These are phyloP conservation scores for Acleris sparsana DNA, from an alignment of 2,888 invertebrate species.

Conservation along the genomic window DNA sequence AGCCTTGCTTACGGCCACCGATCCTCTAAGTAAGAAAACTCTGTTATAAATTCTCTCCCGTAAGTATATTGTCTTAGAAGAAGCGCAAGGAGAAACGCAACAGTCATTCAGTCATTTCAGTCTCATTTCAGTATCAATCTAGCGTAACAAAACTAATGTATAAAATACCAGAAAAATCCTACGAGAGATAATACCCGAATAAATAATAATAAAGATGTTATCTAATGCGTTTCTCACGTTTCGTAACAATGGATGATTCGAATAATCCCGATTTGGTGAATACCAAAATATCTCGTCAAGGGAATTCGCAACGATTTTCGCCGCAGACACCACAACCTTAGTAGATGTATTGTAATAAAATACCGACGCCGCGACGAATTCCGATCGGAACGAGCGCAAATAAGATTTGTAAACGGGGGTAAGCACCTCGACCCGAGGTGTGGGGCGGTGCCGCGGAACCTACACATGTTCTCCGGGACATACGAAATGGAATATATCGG, in stretches of 20 bases:
- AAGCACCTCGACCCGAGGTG: slow-evolving; percentile 44
- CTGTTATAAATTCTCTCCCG: slow-evolving; percentile 51
- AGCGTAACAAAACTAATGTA: too few relatives aligned
- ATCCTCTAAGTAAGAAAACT: slow-evolving; percentile 67
- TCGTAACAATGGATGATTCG: slow-evolving; percentile 1
- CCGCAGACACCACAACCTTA: slow-evolving; percentile 27
- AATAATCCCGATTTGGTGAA: slow-evolving; percentile 2
- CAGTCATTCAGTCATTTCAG: too few relatives aligned
- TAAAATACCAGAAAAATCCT: too few relatives aligned
- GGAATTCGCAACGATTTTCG: slow-evolving; percentile 18
- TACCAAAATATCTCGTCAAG: slow-evolving; percentile 6
- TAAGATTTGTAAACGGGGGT: slow-evolving; percentile 67
- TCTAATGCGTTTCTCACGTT: slow-evolving; percentile 6
- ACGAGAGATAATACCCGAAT: too few relatives aligned
- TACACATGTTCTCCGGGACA: slow-evolving; percentile 39
- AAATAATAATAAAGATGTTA: too few relatives aligned
- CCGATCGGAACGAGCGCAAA: slow-evolving; percentile 62
- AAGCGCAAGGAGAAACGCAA: too few relatives aligned
- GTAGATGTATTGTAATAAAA: slow-evolving; percentile 55
- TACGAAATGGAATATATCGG: slow-evolving; percentile 44
- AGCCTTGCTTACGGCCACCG: slow-evolving; percentile 55
- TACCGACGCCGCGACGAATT: slow-evolving; percentile 63
- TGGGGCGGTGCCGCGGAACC: slow-evolving; percentile 39
- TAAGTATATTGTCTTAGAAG: too few relatives aligned
- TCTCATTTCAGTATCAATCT: too few relatives aligned